phyloP scores from a whole-genome alignment of 2,797 vertebrate genomes.

The Sphenopsis melanotis region DNA sequence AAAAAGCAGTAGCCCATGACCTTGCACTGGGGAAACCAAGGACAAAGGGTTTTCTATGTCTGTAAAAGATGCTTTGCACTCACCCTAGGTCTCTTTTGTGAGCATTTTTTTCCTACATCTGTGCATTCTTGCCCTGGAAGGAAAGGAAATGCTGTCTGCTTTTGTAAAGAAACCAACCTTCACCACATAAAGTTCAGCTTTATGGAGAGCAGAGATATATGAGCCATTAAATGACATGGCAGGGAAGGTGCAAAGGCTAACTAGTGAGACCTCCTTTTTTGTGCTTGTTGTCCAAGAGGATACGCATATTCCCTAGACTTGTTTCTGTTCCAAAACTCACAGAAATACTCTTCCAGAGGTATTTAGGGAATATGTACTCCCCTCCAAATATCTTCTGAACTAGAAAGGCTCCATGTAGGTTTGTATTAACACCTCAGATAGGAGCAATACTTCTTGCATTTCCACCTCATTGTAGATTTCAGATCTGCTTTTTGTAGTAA shows the following conservation, averaged over 20 bases:
- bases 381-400: neutral
- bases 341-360: neutral
- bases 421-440: neutral
- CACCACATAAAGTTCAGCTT: neutral
- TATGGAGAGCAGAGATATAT: neutral
- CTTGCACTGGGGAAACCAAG: neutral
- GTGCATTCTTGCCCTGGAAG: neutral
- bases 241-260: neutral
- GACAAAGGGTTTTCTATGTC: neutral
- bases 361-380: neutral
- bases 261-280: neutral
- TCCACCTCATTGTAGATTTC: neutral
- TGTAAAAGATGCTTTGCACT: neutral
- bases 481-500: neutral
- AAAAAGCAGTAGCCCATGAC: neutral
- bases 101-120: neutral
- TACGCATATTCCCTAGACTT: neutral
- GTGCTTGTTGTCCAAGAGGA: neutral
- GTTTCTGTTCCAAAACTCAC: neutral
- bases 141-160: neutral
- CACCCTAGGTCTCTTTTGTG: neutral
- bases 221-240: neutral
- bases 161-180: neutral
- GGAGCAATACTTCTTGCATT: neutral
- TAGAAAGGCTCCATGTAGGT: neutral